Percentiles rank a stretch among this genome's conserved stretches.
These are phyloP conservation scores for Rotaria magnacalcarata DNA, from an alignment of 2,888 invertebrate species.

Conservation along the genomic window DNA sequence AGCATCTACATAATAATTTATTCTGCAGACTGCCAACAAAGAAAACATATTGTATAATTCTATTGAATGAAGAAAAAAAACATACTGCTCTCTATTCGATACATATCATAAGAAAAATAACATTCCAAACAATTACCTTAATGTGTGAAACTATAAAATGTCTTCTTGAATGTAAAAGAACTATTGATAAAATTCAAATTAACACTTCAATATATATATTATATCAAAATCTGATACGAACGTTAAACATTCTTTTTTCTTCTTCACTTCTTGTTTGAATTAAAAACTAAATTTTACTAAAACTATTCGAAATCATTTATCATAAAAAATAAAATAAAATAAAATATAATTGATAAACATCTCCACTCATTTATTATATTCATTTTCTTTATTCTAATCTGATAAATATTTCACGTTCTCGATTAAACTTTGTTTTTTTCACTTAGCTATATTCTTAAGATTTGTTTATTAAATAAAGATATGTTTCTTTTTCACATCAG, in stretches of 20 bases:
- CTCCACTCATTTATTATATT: neutral
- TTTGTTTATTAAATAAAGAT: conserved; percentile 6
- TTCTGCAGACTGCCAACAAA: no score
- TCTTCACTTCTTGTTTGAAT: no score
- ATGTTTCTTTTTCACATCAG: neutral
- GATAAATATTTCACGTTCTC: neutral
- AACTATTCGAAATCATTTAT: neutral
- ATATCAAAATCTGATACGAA: neutral
- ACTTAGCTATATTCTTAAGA: neutral
- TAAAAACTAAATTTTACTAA: neutral
- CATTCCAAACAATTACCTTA: no score
- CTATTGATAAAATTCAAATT: no score
- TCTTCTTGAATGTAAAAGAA: no score
- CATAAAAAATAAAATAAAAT: neutral
- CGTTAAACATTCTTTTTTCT: no score
- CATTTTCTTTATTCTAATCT: neutral
- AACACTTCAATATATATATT: neutral
- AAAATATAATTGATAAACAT: neutral
- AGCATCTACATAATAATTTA: no score
- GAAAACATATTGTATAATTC: no score
- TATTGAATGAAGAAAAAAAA: no score
- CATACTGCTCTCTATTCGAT: no score
- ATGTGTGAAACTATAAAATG: no score
- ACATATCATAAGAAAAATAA: no score
- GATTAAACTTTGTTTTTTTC: neutral